phyloP scores from a whole-genome alignment of 2,113 vertebrate species.

The Thamnaconus septentrionalis region DNA sequence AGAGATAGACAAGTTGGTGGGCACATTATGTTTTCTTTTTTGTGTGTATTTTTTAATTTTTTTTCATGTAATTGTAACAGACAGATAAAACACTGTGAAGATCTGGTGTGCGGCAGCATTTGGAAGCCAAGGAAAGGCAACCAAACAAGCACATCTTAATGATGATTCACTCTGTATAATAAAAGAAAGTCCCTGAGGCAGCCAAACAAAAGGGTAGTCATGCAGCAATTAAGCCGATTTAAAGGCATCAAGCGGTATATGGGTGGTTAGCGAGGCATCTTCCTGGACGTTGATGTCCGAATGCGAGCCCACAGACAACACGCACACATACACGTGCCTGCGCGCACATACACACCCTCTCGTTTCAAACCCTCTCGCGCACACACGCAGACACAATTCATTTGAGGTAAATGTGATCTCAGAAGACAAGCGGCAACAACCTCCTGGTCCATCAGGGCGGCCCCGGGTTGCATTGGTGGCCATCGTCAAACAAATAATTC shows the following conservation, averaged over 20 bases:
- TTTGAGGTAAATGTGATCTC: slow-evolving; percentile 69
- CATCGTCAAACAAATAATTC: slow-evolving; percentile 67
- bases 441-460: slow-evolving; percentile 51
- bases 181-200: slow-evolving; percentile 67
- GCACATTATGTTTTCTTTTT: too few species aligned
- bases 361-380: slow-evolving; percentile 18
- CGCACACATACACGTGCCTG: neutral
- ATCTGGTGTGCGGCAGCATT: slow-evolving; percentile 22
- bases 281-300: neutral
- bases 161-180: slow-evolving; percentile 73
- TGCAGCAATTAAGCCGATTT: slow-evolving; percentile 75
- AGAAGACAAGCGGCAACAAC: slow-evolving; percentile 71
- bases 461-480: slow-evolving; percentile 70
- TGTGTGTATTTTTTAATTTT: too few species aligned
- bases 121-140: slow-evolving; percentile 48
- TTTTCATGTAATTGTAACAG: slow-evolving; percentile 24
- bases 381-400: slow-evolving; percentile 27
- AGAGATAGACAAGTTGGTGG: neutral
- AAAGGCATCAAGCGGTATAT: slow-evolving; percentile 68
- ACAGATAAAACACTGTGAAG: slow-evolving; percentile 35
- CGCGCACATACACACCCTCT: slow-evolving; percentile 6
- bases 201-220: slow-evolving; percentile 73
- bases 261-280: slow-evolving; percentile 30
- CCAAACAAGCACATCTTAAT: slow-evolving; percentile 67
- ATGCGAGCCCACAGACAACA: neutral